Evolutionary conservation across 2,888 invertebrate genomes (phyloP).

Genomic region (Eremobia ochroleuca): DNA sequence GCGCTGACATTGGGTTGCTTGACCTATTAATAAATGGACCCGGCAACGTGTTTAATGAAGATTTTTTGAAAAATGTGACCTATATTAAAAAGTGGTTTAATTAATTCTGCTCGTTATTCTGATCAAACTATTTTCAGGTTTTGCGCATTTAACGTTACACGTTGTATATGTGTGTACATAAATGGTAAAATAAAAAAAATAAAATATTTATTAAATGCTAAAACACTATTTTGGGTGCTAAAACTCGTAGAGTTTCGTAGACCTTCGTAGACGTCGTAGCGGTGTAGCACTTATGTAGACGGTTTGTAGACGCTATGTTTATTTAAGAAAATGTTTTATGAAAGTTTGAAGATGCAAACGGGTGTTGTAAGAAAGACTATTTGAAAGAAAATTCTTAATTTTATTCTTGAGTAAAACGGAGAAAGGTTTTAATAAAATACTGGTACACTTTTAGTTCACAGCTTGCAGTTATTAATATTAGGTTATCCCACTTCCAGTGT

Average conservation of each 20-base stretch:
- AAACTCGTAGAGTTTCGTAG: constrained; percentile 13
- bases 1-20: no score
- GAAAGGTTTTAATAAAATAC: constrained; percentile 25
- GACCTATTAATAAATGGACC: no score
- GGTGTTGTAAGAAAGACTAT: constrained; percentile 13
- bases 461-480: not conserved
- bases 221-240: not conserved
- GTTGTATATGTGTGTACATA: no score
- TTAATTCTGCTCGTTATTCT: no score
- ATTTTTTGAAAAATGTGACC: no score
- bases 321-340: constrained; percentile 49
- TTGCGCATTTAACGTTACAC: no score
- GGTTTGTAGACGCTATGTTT: constrained; percentile 46
- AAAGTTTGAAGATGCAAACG: constrained; percentile 31
- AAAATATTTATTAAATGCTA: not conserved
- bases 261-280: constrained; percentile 41
- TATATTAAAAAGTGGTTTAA: no score
- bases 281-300: constrained; percentile 38
- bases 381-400: constrained; percentile 36
- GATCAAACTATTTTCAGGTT: no score
- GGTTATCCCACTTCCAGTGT: no score
- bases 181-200: no score
- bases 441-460: constrained; percentile 2
- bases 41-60: no score
- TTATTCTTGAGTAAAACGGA: constrained; percentile 8